A percentile compares a stretch with the other conserved stretches of the same genome.
Conservation (phyloP, 2,888 invertebrate genomes). For the Orthonychiurus folsomi region DNA sequence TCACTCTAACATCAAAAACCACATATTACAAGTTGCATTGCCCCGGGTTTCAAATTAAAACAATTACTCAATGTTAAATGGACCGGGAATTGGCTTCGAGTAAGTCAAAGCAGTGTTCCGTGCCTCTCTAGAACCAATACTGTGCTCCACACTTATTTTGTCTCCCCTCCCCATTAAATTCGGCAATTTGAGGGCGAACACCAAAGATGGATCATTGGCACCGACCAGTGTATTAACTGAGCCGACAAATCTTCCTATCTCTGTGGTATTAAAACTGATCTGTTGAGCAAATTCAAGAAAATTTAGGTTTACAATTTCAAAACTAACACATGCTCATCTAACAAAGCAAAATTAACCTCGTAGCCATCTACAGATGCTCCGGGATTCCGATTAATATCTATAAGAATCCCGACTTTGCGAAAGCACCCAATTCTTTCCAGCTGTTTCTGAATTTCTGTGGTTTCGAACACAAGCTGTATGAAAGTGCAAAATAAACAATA, state of each 20-base stretch:
- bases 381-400: constrained; percentile 76
- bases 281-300: constrained; percentile 45
- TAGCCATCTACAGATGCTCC: constrained; percentile 69
- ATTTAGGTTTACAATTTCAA: constrained; percentile 6
- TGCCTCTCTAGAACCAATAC: constrained; percentile 71
- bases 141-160: constrained; percentile 68
- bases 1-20: constrained; percentile 14
- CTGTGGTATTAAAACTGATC: constrained; percentile 79
- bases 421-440: constrained; percentile 81
- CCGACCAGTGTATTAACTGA: constrained; percentile 79
- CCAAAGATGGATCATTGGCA: constrained; percentile 80
- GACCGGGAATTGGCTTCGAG: constrained; percentile 71
- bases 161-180: constrained; percentile 86
- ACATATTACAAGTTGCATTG: neutral
- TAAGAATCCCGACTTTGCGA: constrained; percentile 69
- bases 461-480: constrained; percentile 46
- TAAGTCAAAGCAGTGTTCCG: constrained; percentile 71
- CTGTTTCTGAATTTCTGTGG: constrained; percentile 59
- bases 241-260: constrained; percentile 70
- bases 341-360: constrained; percentile 51
- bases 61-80: constrained; percentile 29
- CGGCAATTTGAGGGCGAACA: constrained; percentile 63
- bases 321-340: neutral
- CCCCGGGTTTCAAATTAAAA: neutral
- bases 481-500: too few species aligned